These are phyloP conservation scores for Actinia equina DNA, from an alignment of 64 coral and sea anemone genomes.

Conservation along the genomic window DNA sequence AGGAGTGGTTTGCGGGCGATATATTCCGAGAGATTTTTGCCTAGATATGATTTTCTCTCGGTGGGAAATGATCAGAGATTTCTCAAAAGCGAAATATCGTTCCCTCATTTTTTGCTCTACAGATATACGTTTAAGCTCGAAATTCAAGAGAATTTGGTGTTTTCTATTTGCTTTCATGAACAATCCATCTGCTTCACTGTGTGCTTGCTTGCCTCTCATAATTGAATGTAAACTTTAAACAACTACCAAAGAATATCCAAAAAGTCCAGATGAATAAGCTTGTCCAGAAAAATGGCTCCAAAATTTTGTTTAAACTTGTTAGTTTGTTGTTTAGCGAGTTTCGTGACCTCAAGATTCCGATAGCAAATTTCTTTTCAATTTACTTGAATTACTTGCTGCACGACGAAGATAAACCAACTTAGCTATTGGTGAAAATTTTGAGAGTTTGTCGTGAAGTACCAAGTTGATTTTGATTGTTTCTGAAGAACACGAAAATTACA, in stretches of 20 bases:
- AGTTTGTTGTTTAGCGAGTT: too few species aligned
- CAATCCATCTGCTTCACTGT: constrained; percentile 20
- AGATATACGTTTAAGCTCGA: constrained; percentile 39
- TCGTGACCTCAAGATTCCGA: not conserved
- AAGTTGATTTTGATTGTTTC: not conserved
- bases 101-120: constrained; percentile 67
- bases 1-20: constrained; percentile 21
- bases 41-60: constrained; percentile 25
- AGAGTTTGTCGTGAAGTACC: not conserved
- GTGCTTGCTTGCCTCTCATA: not conserved
- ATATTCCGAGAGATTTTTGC: constrained; percentile 55
- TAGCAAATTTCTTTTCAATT: not conserved
- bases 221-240: not conserved
- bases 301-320: not conserved
- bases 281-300: not conserved
- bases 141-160: constrained; percentile 49
- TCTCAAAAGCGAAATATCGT: constrained; percentile 55
- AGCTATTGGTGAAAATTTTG: not conserved
- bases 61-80: constrained; percentile 20
- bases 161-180: constrained; percentile 59
- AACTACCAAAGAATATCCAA: not conserved
- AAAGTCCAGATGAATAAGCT: not conserved
- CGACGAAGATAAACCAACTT: not conserved
- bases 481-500: not conserved
- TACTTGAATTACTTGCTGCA: not conserved